phyloP scores from a whole-genome alignment of 2,888 invertebrate species.

The Aquatica leii region DNA sequence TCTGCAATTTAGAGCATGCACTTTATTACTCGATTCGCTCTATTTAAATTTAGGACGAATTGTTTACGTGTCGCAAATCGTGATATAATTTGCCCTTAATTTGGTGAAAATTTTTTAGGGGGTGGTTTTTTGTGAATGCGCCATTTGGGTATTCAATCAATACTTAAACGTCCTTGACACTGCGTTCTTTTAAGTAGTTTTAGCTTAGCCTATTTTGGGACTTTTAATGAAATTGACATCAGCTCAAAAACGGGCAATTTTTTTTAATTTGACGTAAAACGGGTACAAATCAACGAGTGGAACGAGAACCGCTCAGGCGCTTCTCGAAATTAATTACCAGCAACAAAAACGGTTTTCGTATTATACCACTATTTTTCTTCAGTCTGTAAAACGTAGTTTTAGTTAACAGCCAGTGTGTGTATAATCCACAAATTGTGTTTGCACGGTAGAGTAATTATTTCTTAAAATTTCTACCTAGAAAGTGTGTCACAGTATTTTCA shows the following conservation, averaged over 20 bases:
- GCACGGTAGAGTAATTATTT: too few species aligned
- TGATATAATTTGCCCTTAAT: neutral
- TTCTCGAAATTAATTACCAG: slow-evolving; percentile 1
- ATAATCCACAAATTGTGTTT: too few species aligned
- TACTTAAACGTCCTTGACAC: slow-evolving; percentile 64
- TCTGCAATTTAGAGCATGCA: neutral
- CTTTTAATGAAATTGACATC: neutral
- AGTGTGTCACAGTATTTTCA: too few species aligned
- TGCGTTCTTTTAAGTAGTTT: slow-evolving; percentile 61
- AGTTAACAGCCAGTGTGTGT: too few species aligned
- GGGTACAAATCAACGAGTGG: neutral
- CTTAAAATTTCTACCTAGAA: too few species aligned
- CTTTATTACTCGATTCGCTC: neutral
- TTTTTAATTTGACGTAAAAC: too few species aligned
- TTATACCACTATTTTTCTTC: neutral
- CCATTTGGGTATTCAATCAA: slow-evolving; percentile 27
- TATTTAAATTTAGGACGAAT: neutral
- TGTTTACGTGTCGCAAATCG: neutral
- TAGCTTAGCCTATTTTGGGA: slow-evolving; percentile 57
- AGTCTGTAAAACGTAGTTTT: too few species aligned
- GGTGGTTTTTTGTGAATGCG: slow-evolving; percentile 30
- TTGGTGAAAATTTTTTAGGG: neutral
- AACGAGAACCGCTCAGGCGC: neutral
- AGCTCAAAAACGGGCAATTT: too few species aligned
- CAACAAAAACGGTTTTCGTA: slow-evolving; percentile 4